These are phyloP conservation scores for Lathamus discolor DNA, from an alignment of 2,113 vertebrate species.

Conservation along the genomic window DNA sequence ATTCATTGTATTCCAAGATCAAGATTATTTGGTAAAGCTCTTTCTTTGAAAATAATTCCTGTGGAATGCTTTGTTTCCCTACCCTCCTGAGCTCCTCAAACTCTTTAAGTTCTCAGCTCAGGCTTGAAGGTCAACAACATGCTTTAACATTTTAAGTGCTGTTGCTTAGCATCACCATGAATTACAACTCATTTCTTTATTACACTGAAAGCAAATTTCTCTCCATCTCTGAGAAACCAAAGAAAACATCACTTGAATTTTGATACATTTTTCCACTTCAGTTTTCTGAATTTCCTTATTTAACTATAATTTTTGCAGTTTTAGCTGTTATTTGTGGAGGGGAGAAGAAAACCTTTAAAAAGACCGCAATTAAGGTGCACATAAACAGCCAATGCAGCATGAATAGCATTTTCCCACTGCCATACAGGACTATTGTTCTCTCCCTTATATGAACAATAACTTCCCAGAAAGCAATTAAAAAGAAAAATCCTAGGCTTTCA, in stretches of 20 bases:
- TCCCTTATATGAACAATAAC: not conserved
- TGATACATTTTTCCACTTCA: not conserved
- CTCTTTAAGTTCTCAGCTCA: not conserved
- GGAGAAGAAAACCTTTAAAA: not conserved
- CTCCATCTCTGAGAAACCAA: not conserved
- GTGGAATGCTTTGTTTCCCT: not conserved
- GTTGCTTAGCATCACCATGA: constrained; percentile 18
- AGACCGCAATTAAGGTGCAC: not conserved
- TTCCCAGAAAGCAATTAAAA: not conserved
- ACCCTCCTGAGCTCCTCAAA: not conserved
- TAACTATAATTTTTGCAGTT: not conserved
- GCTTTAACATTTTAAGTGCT: not conserved
- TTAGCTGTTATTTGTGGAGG: not conserved
- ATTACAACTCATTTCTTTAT: not conserved
- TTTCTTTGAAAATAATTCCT: not conserved
- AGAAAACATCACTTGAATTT: not conserved
- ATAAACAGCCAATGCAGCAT: not conserved
- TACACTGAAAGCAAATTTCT: not conserved
- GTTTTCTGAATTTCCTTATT: not conserved
- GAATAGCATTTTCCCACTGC: not conserved
- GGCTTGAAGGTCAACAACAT: not conserved
- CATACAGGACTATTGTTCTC: not conserved
- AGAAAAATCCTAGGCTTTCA: not conserved
- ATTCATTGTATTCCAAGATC: not conserved
- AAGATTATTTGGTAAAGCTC: not conserved